Conservation (phyloP, 2,797 vertebrate genomes). For the Zenarchopterus dispar region DNA sequence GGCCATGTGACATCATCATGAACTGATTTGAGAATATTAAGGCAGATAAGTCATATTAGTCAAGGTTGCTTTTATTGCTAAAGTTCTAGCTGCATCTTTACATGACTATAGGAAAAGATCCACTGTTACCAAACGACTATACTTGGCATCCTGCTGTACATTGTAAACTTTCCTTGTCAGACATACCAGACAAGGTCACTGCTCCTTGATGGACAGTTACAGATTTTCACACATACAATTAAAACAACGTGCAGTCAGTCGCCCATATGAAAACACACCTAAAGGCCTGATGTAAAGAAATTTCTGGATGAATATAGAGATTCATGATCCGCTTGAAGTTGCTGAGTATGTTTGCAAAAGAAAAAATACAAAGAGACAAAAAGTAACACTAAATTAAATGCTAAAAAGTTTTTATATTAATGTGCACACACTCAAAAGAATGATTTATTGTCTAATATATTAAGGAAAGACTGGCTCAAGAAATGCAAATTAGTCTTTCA, state of each 20-base stretch:
- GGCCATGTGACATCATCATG: too few relatives aligned
- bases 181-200: not conserved
- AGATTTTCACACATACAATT: not conserved
- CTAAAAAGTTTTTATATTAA: not conserved
- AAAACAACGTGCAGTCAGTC: too few relatives aligned
- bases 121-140: too few relatives aligned
- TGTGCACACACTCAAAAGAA: constrained; percentile 45
- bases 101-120: constrained; percentile 40
- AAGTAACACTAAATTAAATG: not conserved
- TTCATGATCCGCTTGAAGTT: constrained; percentile 11
- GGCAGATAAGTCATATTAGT: not conserved
- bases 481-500: constrained; percentile 29
- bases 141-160: too few relatives aligned
- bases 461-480: constrained; percentile 20
- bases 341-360: not conserved
- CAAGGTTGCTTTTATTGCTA: not conserved
- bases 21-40: not conserved
- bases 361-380: constrained; percentile 6
- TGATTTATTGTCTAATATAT: constrained; percentile 54
- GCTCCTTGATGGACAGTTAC: not conserved
- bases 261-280: not conserved
- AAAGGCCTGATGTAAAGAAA: not conserved
- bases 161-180: not conserved
- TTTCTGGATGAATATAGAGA: too few relatives aligned
- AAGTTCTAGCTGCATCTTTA: constrained; percentile 18